These are phyloP conservation scores for Chloebia gouldiae DNA, from an alignment of 2,113 vertebrate genomes.

Conservation along the genomic window DNA sequence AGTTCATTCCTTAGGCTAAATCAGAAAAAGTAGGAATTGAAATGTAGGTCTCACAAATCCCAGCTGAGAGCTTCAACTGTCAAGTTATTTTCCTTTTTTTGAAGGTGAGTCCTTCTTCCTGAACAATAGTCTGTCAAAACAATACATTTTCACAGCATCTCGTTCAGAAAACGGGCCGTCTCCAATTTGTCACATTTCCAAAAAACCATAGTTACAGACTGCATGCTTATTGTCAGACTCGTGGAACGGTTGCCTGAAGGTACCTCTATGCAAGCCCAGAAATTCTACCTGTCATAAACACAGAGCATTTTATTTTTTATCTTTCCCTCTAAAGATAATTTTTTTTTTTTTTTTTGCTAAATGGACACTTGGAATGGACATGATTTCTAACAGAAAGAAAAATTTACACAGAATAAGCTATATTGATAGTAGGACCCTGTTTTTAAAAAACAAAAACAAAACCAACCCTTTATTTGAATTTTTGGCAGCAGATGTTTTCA, in stretches of 20 bases:
- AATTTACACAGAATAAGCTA: background rate
- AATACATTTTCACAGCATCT: background rate
- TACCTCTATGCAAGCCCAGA: background rate
- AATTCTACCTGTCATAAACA: background rate
- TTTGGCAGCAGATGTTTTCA: background rate
- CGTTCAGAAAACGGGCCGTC: background rate
- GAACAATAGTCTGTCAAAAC: background rate
- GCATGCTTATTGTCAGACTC: background rate
- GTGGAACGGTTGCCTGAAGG: background rate
- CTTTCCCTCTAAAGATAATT: background rate
- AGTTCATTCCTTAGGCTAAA: background rate
- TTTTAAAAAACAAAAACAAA: background rate
- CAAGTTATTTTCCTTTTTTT: background rate
- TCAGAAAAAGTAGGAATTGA: background rate
- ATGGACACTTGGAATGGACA: background rate
- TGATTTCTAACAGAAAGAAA: background rate
- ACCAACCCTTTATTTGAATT: background rate
- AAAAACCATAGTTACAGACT: background rate
- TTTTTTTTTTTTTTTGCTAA: background rate
- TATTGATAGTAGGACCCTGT: background rate
- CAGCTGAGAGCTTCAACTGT: background rate
- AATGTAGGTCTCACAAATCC: background rate
- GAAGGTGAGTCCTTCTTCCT: background rate
- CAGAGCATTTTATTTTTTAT: background rate
- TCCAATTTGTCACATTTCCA: slow-evolving; percentile 35